Evolutionary conservation across 2,888 invertebrate species (phyloP), one percentile per base, ranked within the genome.

Genomic region (Crossocerus cetratus): DNA sequence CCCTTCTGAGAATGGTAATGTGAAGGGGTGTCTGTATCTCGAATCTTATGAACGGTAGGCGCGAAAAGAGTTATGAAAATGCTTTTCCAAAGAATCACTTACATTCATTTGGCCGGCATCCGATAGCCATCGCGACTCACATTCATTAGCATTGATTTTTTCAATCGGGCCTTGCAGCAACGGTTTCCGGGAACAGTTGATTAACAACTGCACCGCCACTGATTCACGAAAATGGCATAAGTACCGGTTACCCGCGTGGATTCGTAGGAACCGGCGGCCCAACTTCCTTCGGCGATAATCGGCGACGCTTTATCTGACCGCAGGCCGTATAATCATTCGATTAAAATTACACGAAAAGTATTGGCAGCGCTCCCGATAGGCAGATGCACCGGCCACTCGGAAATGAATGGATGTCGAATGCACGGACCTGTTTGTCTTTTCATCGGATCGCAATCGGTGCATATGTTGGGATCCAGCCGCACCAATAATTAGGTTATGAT

Each of bases 261-360:
- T 56, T 63, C 65, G 66, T 45, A 49, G 44, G 49, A 59, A 73
- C 65, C 64, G 66, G 56, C 69, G 65, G 32, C 74, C 65, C 68
- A 83, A 82, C 80, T 76, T 80, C 72, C 72, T 58, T 61, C 63
- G 71, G 56, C 55, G 59, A 72, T 76, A 60, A 72, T 72, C 58
- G 67, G 18, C 45, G 55, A 66, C 21, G 63, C 59, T 62, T 76
- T 80, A 78, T 79, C 74, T 54, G 68, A 43, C 43, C 58, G 68
- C 69, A 71, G 65, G 56, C 74, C 55, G 76, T 80, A 65, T 64
- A 81, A 82, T 82, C 78, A 80, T 74, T 73, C 78, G 78, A 82
- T 82, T 83, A 83, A 83, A 82, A 82, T 80, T 81, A 72, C 76
- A 78, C 71, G 69, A 72, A 65, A 71, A 69, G 32, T 69, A 68